Conservation (phyloP, 2,113 vertebrate species). For the Pseudopipra pipra region DNA sequence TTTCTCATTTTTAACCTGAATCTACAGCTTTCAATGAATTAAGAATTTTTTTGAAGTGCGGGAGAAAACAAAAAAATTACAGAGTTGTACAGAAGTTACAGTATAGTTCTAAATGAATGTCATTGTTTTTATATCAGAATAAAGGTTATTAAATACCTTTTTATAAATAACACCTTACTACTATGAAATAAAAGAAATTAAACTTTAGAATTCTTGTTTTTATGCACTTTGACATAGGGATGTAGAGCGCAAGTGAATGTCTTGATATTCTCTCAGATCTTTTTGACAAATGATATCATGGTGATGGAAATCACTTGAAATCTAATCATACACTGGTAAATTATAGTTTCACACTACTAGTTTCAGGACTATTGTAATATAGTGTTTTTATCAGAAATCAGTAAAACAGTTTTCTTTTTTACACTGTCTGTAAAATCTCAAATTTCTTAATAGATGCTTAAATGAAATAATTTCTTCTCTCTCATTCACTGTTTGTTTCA, state of each 20-base stretch:
- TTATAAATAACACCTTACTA: neutral
- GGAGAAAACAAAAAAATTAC: neutral
- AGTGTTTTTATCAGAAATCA: neutral
- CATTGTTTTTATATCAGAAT: accelerated
- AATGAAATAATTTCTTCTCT: neutral
- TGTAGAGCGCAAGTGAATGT: neutral
- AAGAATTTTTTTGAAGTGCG: neutral
- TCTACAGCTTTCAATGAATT: neutral
- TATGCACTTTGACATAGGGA: neutral
- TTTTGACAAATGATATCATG: neutral
- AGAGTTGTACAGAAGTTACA: accelerated
- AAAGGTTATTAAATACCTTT: neutral
- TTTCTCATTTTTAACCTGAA: neutral
- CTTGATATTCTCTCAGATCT: neutral
- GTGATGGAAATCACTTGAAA: neutral
- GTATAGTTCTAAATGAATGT: neutral
- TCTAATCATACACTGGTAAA: accelerated
- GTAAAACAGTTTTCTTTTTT: neutral
- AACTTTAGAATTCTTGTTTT: neutral
- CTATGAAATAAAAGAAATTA: neutral
- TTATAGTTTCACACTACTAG: neutral
- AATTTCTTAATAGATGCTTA: neutral
- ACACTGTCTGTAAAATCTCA: neutral
- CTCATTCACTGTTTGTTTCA: neutral
- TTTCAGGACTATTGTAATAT: neutral